Base-by-base conservation (phyloP, 2,797 vertebrate species). In the Rousettus madagascariensis region DNA sequence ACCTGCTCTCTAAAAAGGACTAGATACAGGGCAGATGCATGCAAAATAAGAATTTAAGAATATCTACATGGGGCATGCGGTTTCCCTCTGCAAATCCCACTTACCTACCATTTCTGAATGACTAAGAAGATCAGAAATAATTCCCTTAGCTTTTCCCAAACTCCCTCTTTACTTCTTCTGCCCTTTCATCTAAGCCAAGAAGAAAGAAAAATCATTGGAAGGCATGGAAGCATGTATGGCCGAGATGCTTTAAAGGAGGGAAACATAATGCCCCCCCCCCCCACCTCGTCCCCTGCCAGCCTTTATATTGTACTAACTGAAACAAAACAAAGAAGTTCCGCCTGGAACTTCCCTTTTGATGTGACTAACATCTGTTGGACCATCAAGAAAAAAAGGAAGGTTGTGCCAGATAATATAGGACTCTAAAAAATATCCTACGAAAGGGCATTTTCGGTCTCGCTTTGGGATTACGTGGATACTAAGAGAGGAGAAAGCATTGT, bases 51-150 rank as follows among this genome's bases (percentile, higher is more conserved):
- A 63, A 55, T 5, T 4, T 0, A 6, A 46, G 43, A 26, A 5
- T 2, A 6, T 10, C 49, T 11, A 22, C 8, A 8, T 0, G 13
- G n/a, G 16, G 16, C 1, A 2, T 5, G 10, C 0, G 1, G 17
- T 2, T 78, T 22, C 26, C 26, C 30, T 72, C 68, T 49, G 77
- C 11, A 69, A 71, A 78, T 22, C 11, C 17, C 41, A 57, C 66
- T 20, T 68, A 28, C 41, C 51, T 6, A 49, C 30, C 51, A 24
- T 22, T 24, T 66, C 53, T 41, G 24, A 55, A 19, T 28, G 55
- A 69, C 33, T 19, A 83, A 59, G 8, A 83, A 59, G 8, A 59
- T 22, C 43, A 80, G 17, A 65, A 78, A 85, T 30, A 5, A 36
- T 57, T 57, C 28, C 55, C 65, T 88, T 12, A 19, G 63, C 28